These are phyloP conservation scores for Sapayoa aenigma DNA, from an alignment of 2,113 vertebrate species.

Conservation along the genomic window DNA sequence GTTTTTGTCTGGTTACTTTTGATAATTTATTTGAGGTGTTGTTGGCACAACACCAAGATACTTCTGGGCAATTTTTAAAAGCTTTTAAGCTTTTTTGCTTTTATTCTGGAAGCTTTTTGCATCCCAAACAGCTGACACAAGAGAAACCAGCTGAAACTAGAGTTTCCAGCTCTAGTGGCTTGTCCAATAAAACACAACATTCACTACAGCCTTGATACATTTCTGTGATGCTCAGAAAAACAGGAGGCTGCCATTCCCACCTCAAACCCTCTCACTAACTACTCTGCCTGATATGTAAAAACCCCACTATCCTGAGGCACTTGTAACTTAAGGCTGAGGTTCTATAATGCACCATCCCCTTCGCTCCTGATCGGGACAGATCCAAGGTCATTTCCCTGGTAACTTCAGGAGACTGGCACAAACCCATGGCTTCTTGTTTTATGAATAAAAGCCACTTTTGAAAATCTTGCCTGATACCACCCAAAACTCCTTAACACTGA, in stretches of 20 bases:
- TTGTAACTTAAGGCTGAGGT: neutral
- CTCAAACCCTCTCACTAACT: neutral
- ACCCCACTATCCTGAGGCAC: neutral
- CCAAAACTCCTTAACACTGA: neutral
- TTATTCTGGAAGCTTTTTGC: neutral
- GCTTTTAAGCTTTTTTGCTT: constrained; percentile 4
- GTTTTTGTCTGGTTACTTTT: neutral
- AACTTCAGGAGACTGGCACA: neutral
- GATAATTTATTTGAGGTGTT: constrained; percentile 31
- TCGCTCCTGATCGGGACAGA: neutral
- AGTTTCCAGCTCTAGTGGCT: neutral
- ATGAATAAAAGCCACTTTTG: neutral
- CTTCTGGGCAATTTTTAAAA: constrained; percentile 7
- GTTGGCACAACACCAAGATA: neutral
- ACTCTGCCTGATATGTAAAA: neutral
- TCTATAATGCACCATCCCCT: neutral
- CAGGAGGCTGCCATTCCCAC: neutral
- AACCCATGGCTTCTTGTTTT: neutral
- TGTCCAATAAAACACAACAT: constrained; percentile 45
- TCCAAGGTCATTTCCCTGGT: neutral
- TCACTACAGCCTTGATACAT: neutral
- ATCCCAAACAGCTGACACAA: neutral
- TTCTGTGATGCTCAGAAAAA: constrained; percentile 25
- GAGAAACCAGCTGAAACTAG: too few relatives aligned
- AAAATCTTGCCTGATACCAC: neutral